A percentile compares a stretch with the other conserved stretches of the same genome.
phyloP scores from a whole-genome alignment of 2,888 invertebrate genomes.

The Elegia similella region DNA sequence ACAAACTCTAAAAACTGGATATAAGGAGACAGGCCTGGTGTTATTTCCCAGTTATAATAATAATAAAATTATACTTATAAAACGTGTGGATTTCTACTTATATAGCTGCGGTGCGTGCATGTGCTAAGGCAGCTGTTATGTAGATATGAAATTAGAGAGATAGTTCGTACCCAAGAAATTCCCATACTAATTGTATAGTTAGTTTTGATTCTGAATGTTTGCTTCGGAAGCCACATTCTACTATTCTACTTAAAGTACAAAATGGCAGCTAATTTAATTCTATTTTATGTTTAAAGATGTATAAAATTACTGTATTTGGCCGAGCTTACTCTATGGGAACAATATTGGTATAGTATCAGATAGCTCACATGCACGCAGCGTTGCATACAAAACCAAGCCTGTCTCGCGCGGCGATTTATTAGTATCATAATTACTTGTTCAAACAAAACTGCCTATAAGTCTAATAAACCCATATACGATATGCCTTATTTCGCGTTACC shows the following conservation, averaged over 20 bases:
- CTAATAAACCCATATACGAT: conserved; percentile 47
- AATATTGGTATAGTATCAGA: conserved; percentile 64
- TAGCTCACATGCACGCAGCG: conserved; percentile 55
- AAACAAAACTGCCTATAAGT: conserved; percentile 48
- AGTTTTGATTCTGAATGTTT: conserved; percentile 15
- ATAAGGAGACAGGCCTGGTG: conserved; percentile 34
- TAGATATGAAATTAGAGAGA: conserved; percentile 51
- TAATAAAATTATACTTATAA: conserved; percentile 16
- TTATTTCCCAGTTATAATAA: not conserved
- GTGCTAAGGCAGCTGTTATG: conserved; percentile 64
- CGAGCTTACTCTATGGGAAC: conserved; percentile 78
- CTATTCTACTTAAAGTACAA: conserved; percentile 49
- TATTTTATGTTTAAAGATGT: conserved; percentile 45
- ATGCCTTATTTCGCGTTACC: conserved; percentile 80
- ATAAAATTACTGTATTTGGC: conserved; percentile 51
- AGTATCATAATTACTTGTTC: conserved; percentile 29
- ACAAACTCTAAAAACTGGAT: conserved; percentile 29
- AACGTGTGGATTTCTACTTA: conserved; percentile 28
- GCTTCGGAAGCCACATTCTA: conserved; percentile 8
- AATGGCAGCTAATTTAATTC: conserved; percentile 66
- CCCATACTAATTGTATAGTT: conserved; percentile 21
- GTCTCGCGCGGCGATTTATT: conserved; percentile 33
- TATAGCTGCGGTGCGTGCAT: conserved; percentile 52
- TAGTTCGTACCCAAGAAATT: conserved; percentile 36
- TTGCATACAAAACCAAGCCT: conserved; percentile 34